Base-by-base conservation (phyloP, 92 coral and sea anemone species). In the Porites lobata region DNA sequence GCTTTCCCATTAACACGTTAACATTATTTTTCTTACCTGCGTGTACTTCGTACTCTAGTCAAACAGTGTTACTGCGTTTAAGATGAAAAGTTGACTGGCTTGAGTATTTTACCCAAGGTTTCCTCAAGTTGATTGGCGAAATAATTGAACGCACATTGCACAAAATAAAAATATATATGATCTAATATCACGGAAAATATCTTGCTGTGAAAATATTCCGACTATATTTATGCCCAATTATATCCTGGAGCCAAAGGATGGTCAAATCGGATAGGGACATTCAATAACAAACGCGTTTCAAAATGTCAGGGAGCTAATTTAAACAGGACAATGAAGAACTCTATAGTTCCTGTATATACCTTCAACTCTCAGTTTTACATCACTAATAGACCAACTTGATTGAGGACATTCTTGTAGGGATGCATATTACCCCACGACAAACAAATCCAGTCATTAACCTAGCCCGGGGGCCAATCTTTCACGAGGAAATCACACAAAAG, bases 141-240 rank as follows among this genome's bases (percentile, higher is more conserved):
- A 85, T 76, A 77, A 85, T 85, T 85, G 89, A 85, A 85, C 9
- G 84, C 89, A 77, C 68, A 78, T 77, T 85, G 82, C 67, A 76
- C 43, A 83, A 77, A 76, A 75, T 77, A 65, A 68, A 32, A 66
- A 85, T 82, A 65, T 85, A 65, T 77, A 67, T 85, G 51, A 68
- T 32, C 69, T 67, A 66, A 85, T 66, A 57, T 72, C 52, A 77
- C 76, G 77, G 84, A 67, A 85, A 66, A 77, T 78, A 77, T 76
- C 89, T 76, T 85, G 89, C 89, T 85, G 89, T 77, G 89, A 67
- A 67, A 69, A 76, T 69, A 85, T 85, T 76, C 89, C 47, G 47
- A 38, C 83, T 62, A 29, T 77, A 85, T 66, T 85, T 85, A 76
- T 68, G 74, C 76, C 20, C 77, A 77, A 54, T 77, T 19, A 76